These are phyloP conservation scores for Tokudaia tokunoshimensis DNA, from an alignment of 2,797 vertebrate genomes.

Conservation along the genomic window DNA sequence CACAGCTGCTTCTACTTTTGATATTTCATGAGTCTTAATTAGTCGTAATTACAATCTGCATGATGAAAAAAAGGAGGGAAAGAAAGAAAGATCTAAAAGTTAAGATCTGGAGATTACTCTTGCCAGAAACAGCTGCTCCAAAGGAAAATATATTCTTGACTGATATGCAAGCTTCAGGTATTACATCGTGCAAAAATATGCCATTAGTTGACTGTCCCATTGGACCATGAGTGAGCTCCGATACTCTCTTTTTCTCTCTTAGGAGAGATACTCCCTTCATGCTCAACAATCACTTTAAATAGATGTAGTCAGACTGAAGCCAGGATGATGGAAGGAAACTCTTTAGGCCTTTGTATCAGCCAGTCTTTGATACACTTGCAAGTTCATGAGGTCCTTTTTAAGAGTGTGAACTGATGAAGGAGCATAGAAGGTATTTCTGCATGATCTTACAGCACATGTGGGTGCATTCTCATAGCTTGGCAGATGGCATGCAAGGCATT, in stretches of 20 bases:
- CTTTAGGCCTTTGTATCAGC: background rate
- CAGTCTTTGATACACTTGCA: background rate
- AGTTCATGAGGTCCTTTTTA: background rate
- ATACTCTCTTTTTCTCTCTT: background rate
- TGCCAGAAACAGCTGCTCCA: background rate
- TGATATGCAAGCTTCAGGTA: background rate
- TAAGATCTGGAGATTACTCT: constrained; percentile 33
- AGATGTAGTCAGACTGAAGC: background rate
- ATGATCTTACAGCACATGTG: constrained; percentile 55
- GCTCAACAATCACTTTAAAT: background rate
- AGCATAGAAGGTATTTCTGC: constrained; percentile 41
- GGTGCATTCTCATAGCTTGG: constrained; percentile 10
- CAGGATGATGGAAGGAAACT: background rate
- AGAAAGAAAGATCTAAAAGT: background rate
- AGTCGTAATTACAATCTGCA: constrained; percentile 42
- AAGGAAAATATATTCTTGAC: constrained; percentile 8
- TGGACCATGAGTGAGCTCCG: background rate
- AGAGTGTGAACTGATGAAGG: background rate
- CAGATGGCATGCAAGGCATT: constrained; percentile 61
- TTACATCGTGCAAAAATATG: background rate
- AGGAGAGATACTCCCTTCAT: background rate
- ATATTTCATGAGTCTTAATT: constrained; percentile 39
- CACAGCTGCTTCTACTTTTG: constrained; percentile 16
- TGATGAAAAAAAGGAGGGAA: background rate
- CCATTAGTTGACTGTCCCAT: background rate